Evolutionary conservation across 2,888 invertebrate species (phyloP), one percentile per base, ranked within the genome.

Genomic region (Pseudanteris insignis): DNA sequence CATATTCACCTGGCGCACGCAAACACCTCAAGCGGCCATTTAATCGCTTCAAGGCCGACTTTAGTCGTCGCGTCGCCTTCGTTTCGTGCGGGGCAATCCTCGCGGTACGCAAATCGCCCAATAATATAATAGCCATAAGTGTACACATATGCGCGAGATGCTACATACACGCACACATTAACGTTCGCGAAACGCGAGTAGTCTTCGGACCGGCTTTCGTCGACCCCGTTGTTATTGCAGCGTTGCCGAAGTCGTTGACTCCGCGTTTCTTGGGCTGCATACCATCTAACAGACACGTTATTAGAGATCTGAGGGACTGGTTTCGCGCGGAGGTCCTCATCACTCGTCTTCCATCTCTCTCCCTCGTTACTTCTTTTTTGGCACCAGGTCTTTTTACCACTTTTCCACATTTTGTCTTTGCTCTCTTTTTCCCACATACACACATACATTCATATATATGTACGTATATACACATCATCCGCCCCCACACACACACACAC

Each of bases 11-110:
- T 41, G 53, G 63, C 38, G 50, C 65, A 47, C 51, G 62, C 55
- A 60, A 58, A 66, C 67, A 68, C 67, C 65, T 69, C 65, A 50
- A 65, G 65, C 68, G 62, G 64, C 67, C 68, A 64, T 70, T 72
- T 71, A 72, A 72, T 72, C 70, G 71, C 70, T 67, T 70, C 73
- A 73, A 73, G 72, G 73, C 70, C 73, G 71, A 67, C 60, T 60
- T 57, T 57, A 59, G 66, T 65, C 57, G 59, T 43, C 48, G 55
- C 60, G 62, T 63, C 60, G 65, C 59, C 55, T 63, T 57, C 62
- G 62, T 21, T 53, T 36, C 37, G 62, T 41, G 41, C 62, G 51
- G 50, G 41, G 47, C 62, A 43, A 37, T 46, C 47, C 36, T 37
- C 10, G 36, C 33, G 4, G 54, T 40, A 46, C 51, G 46, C 46